phyloP scores from a whole-genome alignment of 1,140 invertebrate species.

The Aphelinus certus region DNA sequence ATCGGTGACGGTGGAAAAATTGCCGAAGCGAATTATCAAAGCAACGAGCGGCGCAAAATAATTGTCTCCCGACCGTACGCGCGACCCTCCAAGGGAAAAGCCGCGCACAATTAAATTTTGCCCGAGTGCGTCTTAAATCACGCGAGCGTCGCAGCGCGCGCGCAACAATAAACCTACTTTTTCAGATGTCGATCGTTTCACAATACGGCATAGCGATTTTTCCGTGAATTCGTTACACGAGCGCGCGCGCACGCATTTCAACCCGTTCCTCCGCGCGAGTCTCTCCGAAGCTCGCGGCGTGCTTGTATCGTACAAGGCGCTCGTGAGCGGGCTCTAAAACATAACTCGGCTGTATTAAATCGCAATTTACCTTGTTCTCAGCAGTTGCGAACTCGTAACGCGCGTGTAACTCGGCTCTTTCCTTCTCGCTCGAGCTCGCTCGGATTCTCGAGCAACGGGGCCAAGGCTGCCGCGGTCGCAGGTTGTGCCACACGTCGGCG shows the following conservation, averaged over 20 bases:
- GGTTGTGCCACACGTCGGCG: too few species aligned
- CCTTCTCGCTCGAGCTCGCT: background rate
- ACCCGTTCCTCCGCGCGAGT: too few species aligned
- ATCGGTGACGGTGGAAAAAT: background rate
- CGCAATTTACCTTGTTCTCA: conserved; percentile 26
- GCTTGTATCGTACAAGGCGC: background rate
- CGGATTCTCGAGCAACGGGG: background rate
- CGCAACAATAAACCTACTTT: background rate
- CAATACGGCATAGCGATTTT: background rate
- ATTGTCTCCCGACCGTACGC: background rate
- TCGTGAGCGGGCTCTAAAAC: background rate
- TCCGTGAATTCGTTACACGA: too few species aligned
- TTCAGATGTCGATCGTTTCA: background rate
- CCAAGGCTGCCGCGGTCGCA: conserved; percentile 4
- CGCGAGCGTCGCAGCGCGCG: background rate
- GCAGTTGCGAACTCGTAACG: background rate
- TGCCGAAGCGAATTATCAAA: background rate
- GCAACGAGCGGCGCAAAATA: background rate
- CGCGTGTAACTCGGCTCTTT: conserved; percentile 17
- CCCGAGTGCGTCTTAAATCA: conserved; percentile 15
- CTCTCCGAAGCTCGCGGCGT: too few species aligned
- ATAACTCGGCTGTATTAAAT: conserved; percentile 31
- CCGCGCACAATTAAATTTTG: conserved; percentile 24
- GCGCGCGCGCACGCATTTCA: too few species aligned
- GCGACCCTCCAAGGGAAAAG: too few species aligned